Evolutionary conservation across 2,113 vertebrate species (phyloP), one percentile per base, ranked within the genome.

Genomic region (Dipodomys ordii): DNA sequence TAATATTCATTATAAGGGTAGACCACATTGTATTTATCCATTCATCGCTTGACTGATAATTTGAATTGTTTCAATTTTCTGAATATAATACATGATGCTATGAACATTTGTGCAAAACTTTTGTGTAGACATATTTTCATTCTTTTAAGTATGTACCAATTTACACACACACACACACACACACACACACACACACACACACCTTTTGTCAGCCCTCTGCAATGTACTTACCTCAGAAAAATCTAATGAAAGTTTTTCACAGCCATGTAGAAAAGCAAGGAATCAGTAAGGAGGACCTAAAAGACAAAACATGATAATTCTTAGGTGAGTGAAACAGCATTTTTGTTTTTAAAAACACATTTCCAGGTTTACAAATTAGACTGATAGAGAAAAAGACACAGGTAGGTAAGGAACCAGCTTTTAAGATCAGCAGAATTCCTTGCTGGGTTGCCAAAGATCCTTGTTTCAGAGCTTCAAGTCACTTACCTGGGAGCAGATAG

Each of bases 321-420:
- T 88, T 68, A 82, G 53, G 69, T 74, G 39, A 91, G 11, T 74
- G 30, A 90, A 88, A 90, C 22, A 92, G 28, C 13, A 46, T 90
- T 79, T 83, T 87, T 35, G 39, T 27, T 53, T 94, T 92, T 92
- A 87, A 72, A 46, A 93, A 87, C 71, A 1, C 13, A 90, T 92
- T 83, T 83, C 62, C 22, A 74, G 89, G 15, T 71, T 87, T n/a
- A 92, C 19, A 94, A 92, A 92, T 94, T 89, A 88, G 65, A 95
- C 35, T 79, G 15, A 23, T 7, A 72, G 69, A 84, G 57, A 92
- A 85, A 93, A 18, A 95, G 57, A 86, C 15, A 74, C 19, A 82
- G 16, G 15, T 27, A 18, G 35, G 44, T 16, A 88, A 85, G 65
- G 39, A 92, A 69, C 9, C 62, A 90, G 80, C 49, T 49, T 80